Percentiles rank a stretch among this genome's conserved stretches.
These are phyloP conservation scores for Rhopilema esculentum DNA, from an alignment of 30 jellyfish, hydroid and myxozoan species.

Conservation along the genomic window DNA sequence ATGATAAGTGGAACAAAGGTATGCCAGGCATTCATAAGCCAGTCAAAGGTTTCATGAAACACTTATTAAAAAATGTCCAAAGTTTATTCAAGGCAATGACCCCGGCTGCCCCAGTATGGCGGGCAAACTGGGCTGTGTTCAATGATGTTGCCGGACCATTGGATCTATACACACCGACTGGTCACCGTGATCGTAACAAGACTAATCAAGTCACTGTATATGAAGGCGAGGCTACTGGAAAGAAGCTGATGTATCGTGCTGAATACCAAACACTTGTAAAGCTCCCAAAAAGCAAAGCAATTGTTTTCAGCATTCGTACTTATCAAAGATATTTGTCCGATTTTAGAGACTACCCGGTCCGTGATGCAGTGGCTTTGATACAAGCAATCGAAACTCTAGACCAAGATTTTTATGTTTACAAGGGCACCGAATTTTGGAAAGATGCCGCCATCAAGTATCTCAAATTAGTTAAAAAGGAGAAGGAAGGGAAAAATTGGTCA, in stretches of 20 bases:
- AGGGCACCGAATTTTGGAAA: slow-evolving; percentile 87
- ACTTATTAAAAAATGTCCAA: slow-evolving; percentile 64
- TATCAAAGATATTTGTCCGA: slow-evolving; percentile 82
- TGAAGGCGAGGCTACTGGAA: slow-evolving; percentile 84
- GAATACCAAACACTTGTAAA: slow-evolving; percentile 83
- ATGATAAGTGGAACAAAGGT: slow-evolving; percentile 78
- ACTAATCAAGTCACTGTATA: slow-evolving; percentile 47
- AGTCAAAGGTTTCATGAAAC: slow-evolving; percentile 76
- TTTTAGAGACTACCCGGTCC: slow-evolving; percentile 51
- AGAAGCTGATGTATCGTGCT: slow-evolving; percentile 72
- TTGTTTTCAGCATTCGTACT: slow-evolving; percentile 85
- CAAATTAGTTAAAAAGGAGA: slow-evolving; percentile 2
- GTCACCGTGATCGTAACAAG: slow-evolving; percentile 63
- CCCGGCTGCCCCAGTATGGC: slow-evolving; percentile 80
- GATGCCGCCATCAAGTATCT: slow-evolving; percentile 86
- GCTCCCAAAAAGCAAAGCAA: slow-evolving; percentile 84
- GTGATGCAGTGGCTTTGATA: slow-evolving; percentile 66
- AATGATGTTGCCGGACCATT: slow-evolving; percentile 73
- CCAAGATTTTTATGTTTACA: slow-evolving; percentile 62
- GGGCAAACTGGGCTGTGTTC: slow-evolving; percentile 94
- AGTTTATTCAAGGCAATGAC: slow-evolving; percentile 70
- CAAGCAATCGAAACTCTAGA: slow-evolving; percentile 75
- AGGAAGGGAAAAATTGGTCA: not conserved
- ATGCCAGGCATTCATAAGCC: slow-evolving; percentile 84
- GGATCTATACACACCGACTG: slow-evolving; percentile 80